phyloP scores from a whole-genome alignment of 37 sponge, comb jelly and placozoan genomes.

The Ephydatia muelleri region DNA sequence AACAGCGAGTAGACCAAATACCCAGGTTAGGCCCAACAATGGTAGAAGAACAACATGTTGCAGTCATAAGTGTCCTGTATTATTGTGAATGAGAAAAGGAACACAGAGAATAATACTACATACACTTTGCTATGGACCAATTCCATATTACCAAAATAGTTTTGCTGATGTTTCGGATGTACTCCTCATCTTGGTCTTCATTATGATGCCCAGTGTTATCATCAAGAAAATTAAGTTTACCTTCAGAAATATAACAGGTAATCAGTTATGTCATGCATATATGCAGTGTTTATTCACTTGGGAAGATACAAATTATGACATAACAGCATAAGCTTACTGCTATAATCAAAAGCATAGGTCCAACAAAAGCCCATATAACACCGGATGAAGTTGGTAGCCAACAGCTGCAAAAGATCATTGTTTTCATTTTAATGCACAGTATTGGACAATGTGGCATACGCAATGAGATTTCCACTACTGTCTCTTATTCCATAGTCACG shows the following conservation, averaged over 20 bases:
- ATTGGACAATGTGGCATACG: no score
- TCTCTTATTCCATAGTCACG: slow-evolving; percentile 35
- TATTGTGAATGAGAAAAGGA: neutral
- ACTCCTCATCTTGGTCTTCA: neutral
- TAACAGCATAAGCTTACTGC: slow-evolving; percentile 20
- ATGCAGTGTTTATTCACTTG: no score
- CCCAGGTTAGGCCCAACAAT: slow-evolving; percentile 43
- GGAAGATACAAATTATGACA: no score
- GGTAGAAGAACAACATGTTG: slow-evolving; percentile 29
- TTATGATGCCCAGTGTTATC: neutral
- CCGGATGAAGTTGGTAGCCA: slow-evolving; percentile 59
- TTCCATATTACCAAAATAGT: neutral
- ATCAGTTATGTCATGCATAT: no score
- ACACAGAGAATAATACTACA: neutral
- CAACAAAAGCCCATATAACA: slow-evolving; percentile 64
- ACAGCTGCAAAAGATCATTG: no score
- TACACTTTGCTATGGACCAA: no score
- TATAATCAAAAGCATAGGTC: slow-evolving; percentile 52
- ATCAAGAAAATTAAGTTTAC: neutral
- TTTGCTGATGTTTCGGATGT: neutral
- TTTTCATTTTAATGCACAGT: no score
- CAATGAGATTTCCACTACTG: slow-evolving; percentile 2
- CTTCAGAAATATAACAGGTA: neutral
- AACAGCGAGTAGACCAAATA: slow-evolving; percentile 48
- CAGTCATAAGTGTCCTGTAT: slow-evolving; percentile 25